Conservation (phyloP, 2,797 vertebrate species). For the Discoglossus pictus region DNA sequence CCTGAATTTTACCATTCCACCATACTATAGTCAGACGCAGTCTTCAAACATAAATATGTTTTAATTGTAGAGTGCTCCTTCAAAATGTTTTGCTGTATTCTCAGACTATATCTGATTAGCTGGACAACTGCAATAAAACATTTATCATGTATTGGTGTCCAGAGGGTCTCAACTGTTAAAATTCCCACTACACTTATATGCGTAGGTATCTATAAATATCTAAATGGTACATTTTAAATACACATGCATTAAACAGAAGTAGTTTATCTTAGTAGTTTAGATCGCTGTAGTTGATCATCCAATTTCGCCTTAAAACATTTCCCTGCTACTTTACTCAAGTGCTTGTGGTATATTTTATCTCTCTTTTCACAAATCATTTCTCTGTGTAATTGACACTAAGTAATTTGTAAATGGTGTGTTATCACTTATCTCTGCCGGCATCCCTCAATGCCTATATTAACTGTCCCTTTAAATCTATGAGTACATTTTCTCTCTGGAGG, state of each 20-base stretch:
- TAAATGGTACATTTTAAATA: background rate
- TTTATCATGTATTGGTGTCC: background rate
- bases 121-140: background rate
- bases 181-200: slow-evolving; percentile 17
- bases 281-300: slow-evolving; percentile 38
- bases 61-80: no score
- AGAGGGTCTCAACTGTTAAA: background rate
- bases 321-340: slow-evolving; percentile 47
- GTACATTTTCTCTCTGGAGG: slow-evolving; percentile 47
- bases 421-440: slow-evolving; percentile 38
- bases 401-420: slow-evolving; percentile 43
- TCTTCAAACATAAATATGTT: no score
- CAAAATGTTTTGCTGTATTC: no score
- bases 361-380: slow-evolving; percentile 48
- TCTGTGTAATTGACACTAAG: slow-evolving; percentile 51
- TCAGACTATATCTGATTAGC: background rate
- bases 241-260: slow-evolving; percentile 27
- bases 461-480: slow-evolving; percentile 46
- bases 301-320: slow-evolving; percentile 43
- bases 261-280: slow-evolving; percentile 38
- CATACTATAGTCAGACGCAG: no score
- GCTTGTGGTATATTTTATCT: slow-evolving; percentile 32
- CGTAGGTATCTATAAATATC: slow-evolving; percentile 15
- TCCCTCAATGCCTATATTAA: slow-evolving; percentile 43
- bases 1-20: no score